Evolutionary conservation across 2,113 vertebrate genomes (phyloP).

Genomic region (Esox niger): DNA sequence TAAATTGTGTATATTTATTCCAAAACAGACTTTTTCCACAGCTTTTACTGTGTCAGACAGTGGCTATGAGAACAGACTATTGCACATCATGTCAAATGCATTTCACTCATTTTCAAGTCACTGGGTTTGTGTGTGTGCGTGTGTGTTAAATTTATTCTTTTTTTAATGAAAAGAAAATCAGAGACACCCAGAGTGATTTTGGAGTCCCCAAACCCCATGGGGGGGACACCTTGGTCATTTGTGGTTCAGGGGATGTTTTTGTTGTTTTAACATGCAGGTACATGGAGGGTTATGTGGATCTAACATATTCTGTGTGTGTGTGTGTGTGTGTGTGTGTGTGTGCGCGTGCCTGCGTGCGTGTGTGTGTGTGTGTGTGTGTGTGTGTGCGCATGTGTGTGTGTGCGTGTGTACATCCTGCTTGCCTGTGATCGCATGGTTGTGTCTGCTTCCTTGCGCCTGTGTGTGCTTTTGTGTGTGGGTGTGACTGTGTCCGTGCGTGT

Average conservation of each 20-base stretch:
- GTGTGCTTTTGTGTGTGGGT: neutral
- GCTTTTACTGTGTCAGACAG: too few relatives aligned
- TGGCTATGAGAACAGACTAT: too few relatives aligned
- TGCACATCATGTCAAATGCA: too few relatives aligned
- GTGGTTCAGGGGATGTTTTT: slow-evolving; percentile 17
- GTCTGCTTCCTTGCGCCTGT: neutral
- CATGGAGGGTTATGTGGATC: slow-evolving; percentile 22
- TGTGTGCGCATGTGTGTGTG: neutral
- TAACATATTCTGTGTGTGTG: neutral
- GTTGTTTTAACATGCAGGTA: slow-evolving; percentile 24
- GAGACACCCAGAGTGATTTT: neutral
- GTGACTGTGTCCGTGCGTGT: too few relatives aligned
- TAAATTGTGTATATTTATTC: too few relatives aligned
- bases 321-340: neutral
- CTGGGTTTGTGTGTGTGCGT: neutral
- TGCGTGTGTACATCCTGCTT: too few relatives aligned
- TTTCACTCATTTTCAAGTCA: neutral
- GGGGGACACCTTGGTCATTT: neutral
- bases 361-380: neutral
- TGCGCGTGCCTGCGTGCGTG: neutral
- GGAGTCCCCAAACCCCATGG: neutral
- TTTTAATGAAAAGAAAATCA: neutral
- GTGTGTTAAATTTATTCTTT: neutral
- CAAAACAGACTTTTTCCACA: too few relatives aligned
- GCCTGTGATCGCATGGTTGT: neutral